A percentile compares a stretch with the other conserved stretches of the same genome.
Conservation (phyloP, 2,113 vertebrate species). For the Rhea pennata region DNA sequence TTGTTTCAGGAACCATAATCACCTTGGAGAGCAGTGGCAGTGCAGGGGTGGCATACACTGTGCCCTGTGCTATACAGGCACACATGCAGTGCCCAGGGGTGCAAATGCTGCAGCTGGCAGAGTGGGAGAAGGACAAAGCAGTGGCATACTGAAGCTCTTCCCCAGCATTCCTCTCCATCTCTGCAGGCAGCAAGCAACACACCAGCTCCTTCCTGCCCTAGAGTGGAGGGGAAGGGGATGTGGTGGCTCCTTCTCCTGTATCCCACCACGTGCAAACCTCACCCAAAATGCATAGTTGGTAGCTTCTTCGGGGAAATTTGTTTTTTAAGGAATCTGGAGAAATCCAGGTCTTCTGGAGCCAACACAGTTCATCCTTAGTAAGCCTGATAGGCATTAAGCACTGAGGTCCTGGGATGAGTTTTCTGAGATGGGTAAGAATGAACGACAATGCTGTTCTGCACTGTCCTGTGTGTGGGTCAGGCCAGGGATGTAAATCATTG, state of each 20-base stretch:
- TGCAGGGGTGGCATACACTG: background rate
- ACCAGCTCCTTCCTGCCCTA: background rate
- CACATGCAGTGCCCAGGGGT: background rate
- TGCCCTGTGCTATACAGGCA: background rate
- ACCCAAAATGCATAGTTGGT: background rate
- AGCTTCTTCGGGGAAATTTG: background rate
- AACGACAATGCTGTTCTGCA: background rate
- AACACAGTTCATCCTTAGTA: background rate
- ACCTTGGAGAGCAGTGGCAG: background rate
- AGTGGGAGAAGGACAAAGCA: background rate
- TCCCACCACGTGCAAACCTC: background rate
- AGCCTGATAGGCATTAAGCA: background rate
- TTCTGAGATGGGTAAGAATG: background rate
- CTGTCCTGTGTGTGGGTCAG: background rate
- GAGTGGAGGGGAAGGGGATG: background rate
- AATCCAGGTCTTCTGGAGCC: background rate
- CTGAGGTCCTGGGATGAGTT: background rate
- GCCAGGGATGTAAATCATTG: background rate
- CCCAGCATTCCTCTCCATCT: background rate
- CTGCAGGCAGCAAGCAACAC: background rate
- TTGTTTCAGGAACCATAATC: background rate
- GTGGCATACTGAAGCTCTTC: background rate
- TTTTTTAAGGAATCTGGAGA: background rate
- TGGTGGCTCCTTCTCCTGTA: background rate
- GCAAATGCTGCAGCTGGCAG: too few species aligned